A percentile compares a stretch with the other conserved stretches of the same genome.
Evolutionary conservation across 2,888 invertebrate species (phyloP).

Genomic region (Linnaemya tessellans): DNA sequence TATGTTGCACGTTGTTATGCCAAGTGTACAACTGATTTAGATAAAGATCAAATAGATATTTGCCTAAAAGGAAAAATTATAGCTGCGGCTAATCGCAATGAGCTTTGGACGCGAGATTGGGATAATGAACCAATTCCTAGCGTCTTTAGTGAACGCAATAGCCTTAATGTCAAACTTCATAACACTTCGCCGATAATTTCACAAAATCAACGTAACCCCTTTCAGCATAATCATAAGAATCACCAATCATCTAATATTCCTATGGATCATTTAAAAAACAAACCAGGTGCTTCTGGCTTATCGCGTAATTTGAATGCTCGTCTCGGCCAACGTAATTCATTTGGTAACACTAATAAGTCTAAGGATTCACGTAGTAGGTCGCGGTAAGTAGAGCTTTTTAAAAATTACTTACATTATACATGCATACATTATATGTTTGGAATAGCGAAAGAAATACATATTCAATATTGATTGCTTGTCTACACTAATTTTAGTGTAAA

Average conservation of each 20-base stretch:
- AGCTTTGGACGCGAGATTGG: conserved; percentile 96
- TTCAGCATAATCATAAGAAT: conserved; percentile 68
- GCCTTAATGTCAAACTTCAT: conserved; percentile 83
- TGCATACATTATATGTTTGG: no score
- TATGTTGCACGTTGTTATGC: conserved; percentile 97
- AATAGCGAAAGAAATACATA: no score
- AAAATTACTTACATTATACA: background rate
- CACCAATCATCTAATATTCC: conserved; percentile 50
- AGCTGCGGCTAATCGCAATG: conserved; percentile 93
- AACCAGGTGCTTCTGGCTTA: conserved; percentile 80
- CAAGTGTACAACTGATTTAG: conserved; percentile 93
- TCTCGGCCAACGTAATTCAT: conserved; percentile 84
- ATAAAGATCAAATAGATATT: conserved; percentile 97
- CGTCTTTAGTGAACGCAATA: conserved; percentile 90
- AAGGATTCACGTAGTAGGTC: conserved; percentile 81
- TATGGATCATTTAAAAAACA: conserved; percentile 70
- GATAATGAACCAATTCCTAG: conserved; percentile 95
- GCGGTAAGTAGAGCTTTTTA: conserved; percentile 76
- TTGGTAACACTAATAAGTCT: conserved; percentile 80
- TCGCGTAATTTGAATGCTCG: conserved; percentile 85
- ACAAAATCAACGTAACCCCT: conserved; percentile 72
- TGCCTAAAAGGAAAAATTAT: conserved; percentile 97
- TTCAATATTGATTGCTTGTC: no score
- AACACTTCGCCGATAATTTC: conserved; percentile 65
- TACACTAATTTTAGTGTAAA: no score